phyloP scores from a whole-genome alignment of 2,113 vertebrate species.

The Lepus europaeus region DNA sequence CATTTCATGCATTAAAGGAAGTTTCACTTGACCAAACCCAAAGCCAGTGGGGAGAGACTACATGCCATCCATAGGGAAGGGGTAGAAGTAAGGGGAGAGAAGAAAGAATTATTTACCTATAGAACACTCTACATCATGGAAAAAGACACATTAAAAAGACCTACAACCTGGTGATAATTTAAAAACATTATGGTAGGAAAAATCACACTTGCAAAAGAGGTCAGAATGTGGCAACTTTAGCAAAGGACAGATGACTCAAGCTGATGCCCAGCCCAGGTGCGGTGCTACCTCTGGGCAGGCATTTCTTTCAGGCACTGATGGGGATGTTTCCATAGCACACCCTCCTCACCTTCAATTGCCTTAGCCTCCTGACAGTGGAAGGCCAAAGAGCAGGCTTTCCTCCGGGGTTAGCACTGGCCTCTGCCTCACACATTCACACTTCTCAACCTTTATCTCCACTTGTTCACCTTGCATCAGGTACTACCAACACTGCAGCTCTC shows the following conservation, averaged over 20 bases:
- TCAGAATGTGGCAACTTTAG: neutral
- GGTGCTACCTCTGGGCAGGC: accelerated
- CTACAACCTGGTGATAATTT: neutral
- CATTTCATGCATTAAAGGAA: neutral
- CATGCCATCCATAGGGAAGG: neutral
- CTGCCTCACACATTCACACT: neutral
- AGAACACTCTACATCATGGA: neutral
- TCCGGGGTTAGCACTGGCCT: neutral
- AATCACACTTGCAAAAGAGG: neutral
- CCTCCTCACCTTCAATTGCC: neutral
- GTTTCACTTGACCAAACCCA: neutral
- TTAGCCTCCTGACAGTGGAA: neutral
- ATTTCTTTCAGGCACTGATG: accelerated
- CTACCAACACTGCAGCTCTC: neutral
- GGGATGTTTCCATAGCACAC: accelerated
- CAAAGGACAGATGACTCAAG: neutral
- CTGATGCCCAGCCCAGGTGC: neutral
- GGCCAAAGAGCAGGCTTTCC: neutral
- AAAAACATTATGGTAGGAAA: neutral
- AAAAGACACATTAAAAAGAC: neutral
- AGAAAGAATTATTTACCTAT: neutral
- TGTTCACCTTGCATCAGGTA: neutral
- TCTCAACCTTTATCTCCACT: neutral
- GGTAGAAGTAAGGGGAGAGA: too few relatives aligned
- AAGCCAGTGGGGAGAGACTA: neutral